A percentile compares a stretch with the other conserved stretches of the same genome.
Evolutionary conservation across 2,888 invertebrate genomes (phyloP).

Genomic region (Psylliodes chrysocephalus): DNA sequence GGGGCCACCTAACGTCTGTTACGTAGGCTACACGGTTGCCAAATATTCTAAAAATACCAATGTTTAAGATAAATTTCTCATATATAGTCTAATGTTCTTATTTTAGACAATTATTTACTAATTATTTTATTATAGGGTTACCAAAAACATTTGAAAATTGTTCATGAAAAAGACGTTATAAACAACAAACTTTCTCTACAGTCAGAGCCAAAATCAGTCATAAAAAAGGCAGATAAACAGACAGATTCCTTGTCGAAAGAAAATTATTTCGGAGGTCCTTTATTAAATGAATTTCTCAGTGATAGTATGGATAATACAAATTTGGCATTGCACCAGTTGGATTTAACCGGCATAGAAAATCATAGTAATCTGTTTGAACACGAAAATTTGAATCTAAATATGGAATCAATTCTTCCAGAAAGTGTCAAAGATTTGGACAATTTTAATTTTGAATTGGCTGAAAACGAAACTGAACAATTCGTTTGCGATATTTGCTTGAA

Average conservation of each 20-base stretch:
- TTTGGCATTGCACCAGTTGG: constrained; percentile 48
- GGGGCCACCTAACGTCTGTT: no score
- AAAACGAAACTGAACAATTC: constrained; percentile 48
- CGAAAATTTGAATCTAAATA: constrained; percentile 54
- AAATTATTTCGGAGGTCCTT: constrained; percentile 54
- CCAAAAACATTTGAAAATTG: constrained; percentile 48
- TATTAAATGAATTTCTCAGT: constrained; percentile 54
- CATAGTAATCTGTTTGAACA: constrained; percentile 38
- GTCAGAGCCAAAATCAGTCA: background rate
- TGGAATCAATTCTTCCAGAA: constrained; percentile 52
- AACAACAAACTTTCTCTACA: background rate
- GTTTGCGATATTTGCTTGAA: constrained; percentile 60
- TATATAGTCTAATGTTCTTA: background rate
- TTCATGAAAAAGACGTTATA: constrained; percentile 38
- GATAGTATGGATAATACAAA: constrained; percentile 58
- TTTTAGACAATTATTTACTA: background rate
- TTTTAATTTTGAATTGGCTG: constrained; percentile 57
- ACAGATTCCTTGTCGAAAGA: constrained; percentile 40
- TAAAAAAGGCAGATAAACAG: background rate
- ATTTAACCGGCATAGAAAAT: constrained; percentile 49
- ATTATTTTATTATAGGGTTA: constrained; percentile 30
- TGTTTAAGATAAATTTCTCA: no score
- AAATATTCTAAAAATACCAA: no score
- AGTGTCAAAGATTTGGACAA: constrained; percentile 55
- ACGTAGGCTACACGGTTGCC: no score